These are phyloP conservation scores for Gisinianus flammeolus DNA, from an alignment of 2,888 invertebrate species.

Conservation along the genomic window DNA sequence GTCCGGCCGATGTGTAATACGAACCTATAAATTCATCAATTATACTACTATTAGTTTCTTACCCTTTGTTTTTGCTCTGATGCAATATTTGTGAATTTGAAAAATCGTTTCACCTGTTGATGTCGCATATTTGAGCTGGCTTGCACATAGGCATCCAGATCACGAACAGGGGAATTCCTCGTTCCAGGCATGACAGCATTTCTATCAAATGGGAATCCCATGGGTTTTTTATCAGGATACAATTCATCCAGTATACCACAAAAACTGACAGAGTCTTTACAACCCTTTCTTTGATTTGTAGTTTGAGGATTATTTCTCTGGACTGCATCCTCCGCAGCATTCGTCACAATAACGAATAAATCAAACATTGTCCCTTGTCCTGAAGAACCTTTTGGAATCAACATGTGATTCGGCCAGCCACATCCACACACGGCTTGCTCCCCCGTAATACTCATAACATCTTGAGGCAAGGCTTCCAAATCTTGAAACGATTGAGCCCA, in stretches of 20 bases:
- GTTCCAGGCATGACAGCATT: conserved; percentile 41
- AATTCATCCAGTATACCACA: conserved; percentile 78
- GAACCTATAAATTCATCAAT: neutral
- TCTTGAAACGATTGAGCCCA: conserved; percentile 79
- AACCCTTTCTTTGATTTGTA: conserved; percentile 60
- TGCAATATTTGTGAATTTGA: no score
- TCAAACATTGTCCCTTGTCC: conserved; percentile 58
- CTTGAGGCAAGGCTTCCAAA: conserved; percentile 38
- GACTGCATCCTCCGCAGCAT: conserved; percentile 59
- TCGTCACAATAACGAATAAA: conserved; percentile 60
- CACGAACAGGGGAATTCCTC: conserved; percentile 34
- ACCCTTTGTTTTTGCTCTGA: neutral
- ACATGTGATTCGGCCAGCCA: conserved; percentile 85
- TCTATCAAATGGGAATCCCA: conserved; percentile 70
- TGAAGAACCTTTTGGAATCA: neutral
- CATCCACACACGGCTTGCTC: conserved; percentile 73
- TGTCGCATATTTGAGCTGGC: conserved; percentile 47
- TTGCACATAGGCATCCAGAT: conserved; percentile 43
- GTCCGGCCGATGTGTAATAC: neutral
- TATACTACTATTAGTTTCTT: neutral
- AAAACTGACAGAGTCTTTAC: conserved; percentile 77
- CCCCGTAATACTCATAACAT: neutral
- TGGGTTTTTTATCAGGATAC: conserved; percentile 80
- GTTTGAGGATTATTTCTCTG: conserved; percentile 2
- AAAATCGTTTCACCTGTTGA: conserved; percentile 46